Evolutionary conservation across 2,113 vertebrate species (phyloP), one percentile per base, ranked within the genome.

Genomic region (Holacanthus passer): DNA sequence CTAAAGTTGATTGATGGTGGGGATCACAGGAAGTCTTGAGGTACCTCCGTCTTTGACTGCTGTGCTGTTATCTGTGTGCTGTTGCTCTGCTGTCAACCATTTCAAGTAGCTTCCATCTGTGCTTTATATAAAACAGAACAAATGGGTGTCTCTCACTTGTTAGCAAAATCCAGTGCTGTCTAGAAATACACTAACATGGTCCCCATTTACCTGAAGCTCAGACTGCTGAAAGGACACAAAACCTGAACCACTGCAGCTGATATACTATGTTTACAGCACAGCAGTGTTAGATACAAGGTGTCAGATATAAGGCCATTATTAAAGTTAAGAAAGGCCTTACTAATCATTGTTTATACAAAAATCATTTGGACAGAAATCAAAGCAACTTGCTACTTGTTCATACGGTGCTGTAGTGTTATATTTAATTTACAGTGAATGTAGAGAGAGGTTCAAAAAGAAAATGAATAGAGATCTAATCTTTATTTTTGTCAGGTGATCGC

Each of bases 1-100:
- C 81, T 93, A 87, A 93, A 90, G 82, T 79, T 93, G 93, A 92
- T 89, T 91, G 88, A 91, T 93, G 90, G 74, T 60, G 29, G 76
- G 62, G 87, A 89, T 92, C 88, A 85, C 80, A 88, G 88, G 82
- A 90, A 88, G 84, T 90, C 84, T 89, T 74, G 83, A 88, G 90
- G 88, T 89, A 70, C 87, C 89, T 82, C 85, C 32, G 72, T 88
- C 71, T 85, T 73, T 90, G 88, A 90, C 86, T 83, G 86, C 84
- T 53, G 67, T 7, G 59, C 68, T 76, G 90, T 90, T 89, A 84
- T 91, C 83, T 87, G 37, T 53, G 45, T 66, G 20, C 52, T 60
- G 64, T 45, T 55, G 60, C 77, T 77, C 69, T 65, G 79, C 82
- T 81, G 77, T 85, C 63, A 59, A 50, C 64, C 52, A 76, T 87